These are phyloP conservation scores for Cataglyphis hispanica DNA, from an alignment of 1,140 invertebrate species.

Conservation along the genomic window DNA sequence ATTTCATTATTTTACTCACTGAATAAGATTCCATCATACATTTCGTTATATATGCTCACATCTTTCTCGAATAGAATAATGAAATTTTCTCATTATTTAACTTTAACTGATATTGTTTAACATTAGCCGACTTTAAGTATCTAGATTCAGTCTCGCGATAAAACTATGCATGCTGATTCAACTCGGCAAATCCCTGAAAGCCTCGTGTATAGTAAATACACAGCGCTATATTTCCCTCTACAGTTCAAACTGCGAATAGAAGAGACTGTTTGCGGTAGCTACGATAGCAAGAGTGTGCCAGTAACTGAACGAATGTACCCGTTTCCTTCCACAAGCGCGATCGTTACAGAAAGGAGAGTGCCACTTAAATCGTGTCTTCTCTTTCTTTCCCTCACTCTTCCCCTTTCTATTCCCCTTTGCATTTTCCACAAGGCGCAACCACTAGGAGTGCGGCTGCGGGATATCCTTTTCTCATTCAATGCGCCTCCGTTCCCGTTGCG, in stretches of 20 bases:
- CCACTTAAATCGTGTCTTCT: conserved; percentile 56
- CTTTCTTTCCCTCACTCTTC: neutral
- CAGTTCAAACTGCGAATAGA: conserved; percentile 11
- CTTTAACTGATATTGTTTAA: no score
- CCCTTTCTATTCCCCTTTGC: neutral
- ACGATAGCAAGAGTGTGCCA: neutral
- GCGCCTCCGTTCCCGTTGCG: conserved; percentile 21
- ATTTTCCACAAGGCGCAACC: conserved; percentile 3
- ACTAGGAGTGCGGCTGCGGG: neutral
- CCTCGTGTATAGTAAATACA: conserved; percentile 21
- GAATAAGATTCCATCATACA: neutral
- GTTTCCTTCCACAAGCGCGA: conserved; percentile 13
- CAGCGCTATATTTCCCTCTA: conserved; percentile 35
- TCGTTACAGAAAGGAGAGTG: conserved; percentile 55
- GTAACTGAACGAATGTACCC: conserved; percentile 46
- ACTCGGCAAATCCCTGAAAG: conserved; percentile 19
- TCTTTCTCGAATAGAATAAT: no score
- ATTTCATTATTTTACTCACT: neutral
- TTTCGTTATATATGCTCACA: neutral
- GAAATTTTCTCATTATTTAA: no score
- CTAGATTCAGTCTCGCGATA: neutral
- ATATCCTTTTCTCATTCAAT: conserved; percentile 44
- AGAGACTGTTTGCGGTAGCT: conserved; percentile 47
- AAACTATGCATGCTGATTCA: conserved; percentile 17
- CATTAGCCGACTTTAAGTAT: neutral